Evolutionary conservation across 2,113 vertebrate species (phyloP).

Genomic region (Gorilla gorilla): DNA sequence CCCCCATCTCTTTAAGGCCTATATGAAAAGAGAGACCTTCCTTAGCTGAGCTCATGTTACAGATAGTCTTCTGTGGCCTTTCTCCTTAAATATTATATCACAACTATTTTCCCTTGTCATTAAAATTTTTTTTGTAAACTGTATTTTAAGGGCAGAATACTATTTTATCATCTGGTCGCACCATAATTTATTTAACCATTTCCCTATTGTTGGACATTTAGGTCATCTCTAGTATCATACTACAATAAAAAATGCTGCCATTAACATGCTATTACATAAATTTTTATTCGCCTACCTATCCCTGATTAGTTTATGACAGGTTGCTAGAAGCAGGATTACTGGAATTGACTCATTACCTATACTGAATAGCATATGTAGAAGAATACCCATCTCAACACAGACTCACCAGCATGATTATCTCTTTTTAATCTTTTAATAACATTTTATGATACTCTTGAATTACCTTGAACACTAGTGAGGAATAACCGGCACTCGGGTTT

Average conservation of each 20-base stretch:
- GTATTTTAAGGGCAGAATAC: slow-evolving; percentile 41
- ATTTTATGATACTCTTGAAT: not conserved
- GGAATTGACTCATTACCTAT: not conserved
- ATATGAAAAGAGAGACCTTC: not conserved
- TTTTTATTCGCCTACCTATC: not conserved
- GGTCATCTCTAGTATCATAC: slow-evolving; percentile 23
- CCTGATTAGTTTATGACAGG: slow-evolving; percentile 1
- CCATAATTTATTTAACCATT: slow-evolving; percentile 24
- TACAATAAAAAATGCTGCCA: slow-evolving; percentile 10
- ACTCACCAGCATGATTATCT: not conserved
- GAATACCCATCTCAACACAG: not conserved
- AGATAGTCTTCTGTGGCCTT: not conserved
- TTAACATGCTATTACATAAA: not conserved
- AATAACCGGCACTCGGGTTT: not conserved
- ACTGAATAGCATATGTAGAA: not conserved
- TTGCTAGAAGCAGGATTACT: not conserved
- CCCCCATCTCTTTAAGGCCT: not conserved
- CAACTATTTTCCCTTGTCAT: slow-evolving; percentile 42
- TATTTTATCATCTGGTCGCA: slow-evolving; percentile 34
- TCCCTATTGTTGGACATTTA: slow-evolving; percentile 22
- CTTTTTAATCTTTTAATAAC: not conserved
- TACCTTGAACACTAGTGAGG: not conserved
- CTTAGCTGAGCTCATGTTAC: not conserved
- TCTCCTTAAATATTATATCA: not conserved
- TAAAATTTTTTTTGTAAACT: slow-evolving; percentile 34